Conservation (phyloP, 2,797 vertebrate genomes). For the Scolopax bukidnonensis region DNA sequence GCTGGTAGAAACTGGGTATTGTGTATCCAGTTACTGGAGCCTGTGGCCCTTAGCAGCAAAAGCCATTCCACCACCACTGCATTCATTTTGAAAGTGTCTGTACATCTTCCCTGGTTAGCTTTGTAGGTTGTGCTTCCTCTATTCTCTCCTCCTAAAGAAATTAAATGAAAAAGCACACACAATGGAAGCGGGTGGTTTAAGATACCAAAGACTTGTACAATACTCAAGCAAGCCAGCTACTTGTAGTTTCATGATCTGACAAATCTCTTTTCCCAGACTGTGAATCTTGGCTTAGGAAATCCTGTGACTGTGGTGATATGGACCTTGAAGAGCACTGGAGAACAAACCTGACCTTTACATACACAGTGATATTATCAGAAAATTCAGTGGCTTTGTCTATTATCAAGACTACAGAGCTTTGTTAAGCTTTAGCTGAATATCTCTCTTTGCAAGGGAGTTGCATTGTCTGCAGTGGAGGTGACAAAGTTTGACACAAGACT, state of each 20-base stretch:
- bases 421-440: neutral
- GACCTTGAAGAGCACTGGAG: neutral
- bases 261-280: neutral
- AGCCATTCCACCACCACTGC: neutral
- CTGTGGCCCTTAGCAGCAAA: neutral
- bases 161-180: neutral
- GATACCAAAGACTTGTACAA: neutral
- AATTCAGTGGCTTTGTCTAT: neutral
- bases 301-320: accelerated
- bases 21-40: neutral
- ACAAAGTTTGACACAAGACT: neutral
- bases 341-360: neutral
- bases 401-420: neutral
- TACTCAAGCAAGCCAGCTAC: neutral
- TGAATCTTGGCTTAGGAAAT: neutral
- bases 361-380: neutral
- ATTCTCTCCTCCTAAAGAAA: neutral
- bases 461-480: accelerated
- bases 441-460: neutral
- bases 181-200: neutral
- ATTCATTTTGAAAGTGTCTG: neutral
- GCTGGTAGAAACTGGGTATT: neutral
- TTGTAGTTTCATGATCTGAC: neutral
- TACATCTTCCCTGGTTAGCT: neutral
- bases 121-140: neutral